Conservation (phyloP, 2,888 invertebrate genomes). For the Acleris sparsana region DNA sequence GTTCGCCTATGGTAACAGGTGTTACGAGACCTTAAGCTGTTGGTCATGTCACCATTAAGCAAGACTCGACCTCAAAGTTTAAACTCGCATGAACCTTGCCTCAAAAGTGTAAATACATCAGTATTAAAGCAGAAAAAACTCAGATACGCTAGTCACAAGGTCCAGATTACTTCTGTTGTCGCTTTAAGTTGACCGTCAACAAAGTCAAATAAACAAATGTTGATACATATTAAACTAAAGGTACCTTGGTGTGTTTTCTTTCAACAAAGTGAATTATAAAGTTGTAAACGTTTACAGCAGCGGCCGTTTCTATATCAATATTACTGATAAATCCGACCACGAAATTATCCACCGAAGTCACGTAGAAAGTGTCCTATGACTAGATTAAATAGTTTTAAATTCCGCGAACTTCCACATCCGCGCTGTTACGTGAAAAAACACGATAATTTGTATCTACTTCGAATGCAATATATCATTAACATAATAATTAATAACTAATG, state of each 20-base stretch:
- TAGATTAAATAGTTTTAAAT: conserved; percentile 29
- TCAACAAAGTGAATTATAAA: neutral
- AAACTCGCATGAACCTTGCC: neutral
- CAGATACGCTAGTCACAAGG: too few relatives aligned
- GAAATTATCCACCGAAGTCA: conserved; percentile 17
- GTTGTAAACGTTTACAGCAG: conserved; percentile 3
- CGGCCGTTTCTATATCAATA: neutral
- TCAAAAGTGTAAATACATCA: too few relatives aligned
- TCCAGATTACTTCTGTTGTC: too few relatives aligned
- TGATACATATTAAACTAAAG: too few relatives aligned
- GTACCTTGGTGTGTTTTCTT: too few relatives aligned
- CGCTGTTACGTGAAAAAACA: conserved; percentile 31
- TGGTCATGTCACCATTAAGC: too few relatives aligned
- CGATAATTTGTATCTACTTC: neutral
- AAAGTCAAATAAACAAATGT: too few relatives aligned
- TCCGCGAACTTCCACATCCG: conserved; percentile 30
- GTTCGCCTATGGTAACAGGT: too few relatives aligned
- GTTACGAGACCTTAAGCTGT: too few relatives aligned
- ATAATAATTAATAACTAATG: neutral
- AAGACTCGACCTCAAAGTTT: too few relatives aligned
- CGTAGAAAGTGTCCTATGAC: conserved; percentile 27
- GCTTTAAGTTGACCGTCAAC: too few relatives aligned
- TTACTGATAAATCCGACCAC: conserved; percentile 6
- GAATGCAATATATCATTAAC: neutral
- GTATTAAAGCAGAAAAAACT: too few relatives aligned